Evolutionary conservation across 1,140 invertebrate species (phyloP), one percentile per base, ranked within the genome.

Genomic region (Lepidurus apus): DNA sequence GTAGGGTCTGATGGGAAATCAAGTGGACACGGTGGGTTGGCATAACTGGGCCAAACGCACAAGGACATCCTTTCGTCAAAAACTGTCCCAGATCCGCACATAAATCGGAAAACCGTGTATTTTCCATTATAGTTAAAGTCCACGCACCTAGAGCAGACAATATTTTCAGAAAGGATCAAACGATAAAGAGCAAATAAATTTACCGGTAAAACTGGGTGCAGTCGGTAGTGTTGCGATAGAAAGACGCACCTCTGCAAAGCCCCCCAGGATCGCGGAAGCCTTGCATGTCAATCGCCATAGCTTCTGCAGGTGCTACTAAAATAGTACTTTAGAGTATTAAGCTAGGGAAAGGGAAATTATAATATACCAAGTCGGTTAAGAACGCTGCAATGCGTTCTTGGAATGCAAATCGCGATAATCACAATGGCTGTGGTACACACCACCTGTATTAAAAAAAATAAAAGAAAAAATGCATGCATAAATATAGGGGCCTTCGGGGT

Each of bases 181-280:
- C 26, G 26, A 34, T 34, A 34, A 1, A 34, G 26, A 34, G 26
- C 26, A 34, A 34, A 34, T 34, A 34, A 34, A 26, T n/a, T 77
- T 26, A 77, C 76, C 76, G 45, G n/a, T 53, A 77, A 65, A 77
- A 77, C 76, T 77, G 76, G 42, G 76, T 77, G 43, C 76, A 77
- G n/a, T 77, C 76, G 24, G 76, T 77, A 11, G 42, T 45, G 43
- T 77, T 77, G 6, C 76, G 76, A 42, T 77, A 65, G 76, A 77
- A 77, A 44, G 21, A 17, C 7, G 76, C 76, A 26, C 76, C 76
- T 26, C 65, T 34, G 43, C 45, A 45, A 8, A 77, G 65, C 2
- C 34, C 34, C 1, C 65, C 76, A 10, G 76, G 45, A 8, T 77
- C 76, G 6, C 45, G 76, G 65, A 77, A 77, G 42, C 76, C 76